Evolutionary conservation across 2,113 vertebrate genomes (phyloP).

Genomic region (Manacus vitellinus): DNA sequence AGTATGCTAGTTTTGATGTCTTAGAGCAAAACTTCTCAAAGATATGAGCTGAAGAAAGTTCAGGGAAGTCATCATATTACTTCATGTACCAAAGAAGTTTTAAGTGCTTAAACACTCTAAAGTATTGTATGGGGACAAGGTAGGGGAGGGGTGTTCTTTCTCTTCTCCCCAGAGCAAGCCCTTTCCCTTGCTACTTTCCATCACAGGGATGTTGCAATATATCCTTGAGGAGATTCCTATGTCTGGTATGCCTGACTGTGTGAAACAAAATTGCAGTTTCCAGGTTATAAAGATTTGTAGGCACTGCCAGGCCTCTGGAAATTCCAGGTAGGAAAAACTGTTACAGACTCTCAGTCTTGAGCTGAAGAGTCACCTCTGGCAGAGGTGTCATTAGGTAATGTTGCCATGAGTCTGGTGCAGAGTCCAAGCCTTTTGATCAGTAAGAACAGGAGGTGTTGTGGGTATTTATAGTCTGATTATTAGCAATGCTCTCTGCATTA

Average conservation of each 20-base stretch:
- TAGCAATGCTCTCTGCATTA: not conserved
- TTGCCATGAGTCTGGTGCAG: not conserved
- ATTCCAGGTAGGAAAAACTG: not conserved
- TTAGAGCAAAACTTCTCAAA: not conserved
- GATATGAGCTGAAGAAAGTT: not conserved
- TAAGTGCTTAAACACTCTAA: not conserved
- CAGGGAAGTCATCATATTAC: not conserved
- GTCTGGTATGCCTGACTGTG: not conserved
- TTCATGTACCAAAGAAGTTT: not conserved
- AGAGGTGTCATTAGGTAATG: fast-evolving
- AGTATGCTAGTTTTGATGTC: not conserved
- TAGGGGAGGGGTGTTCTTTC: not conserved
- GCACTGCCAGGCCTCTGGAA: not conserved
- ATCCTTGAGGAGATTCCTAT: not conserved
- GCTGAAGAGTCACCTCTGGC: not conserved
- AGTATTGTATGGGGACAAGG: fast-evolving
- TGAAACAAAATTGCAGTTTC: not conserved
- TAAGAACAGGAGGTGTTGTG: not conserved
- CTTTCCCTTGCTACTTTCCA: not conserved
- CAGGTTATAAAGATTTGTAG: not conserved
- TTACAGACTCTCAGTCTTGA: too few species aligned
- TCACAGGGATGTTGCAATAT: not conserved
- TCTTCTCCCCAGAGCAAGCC: not conserved
- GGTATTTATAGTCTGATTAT: fast-evolving
- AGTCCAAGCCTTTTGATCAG: not conserved